Evolutionary conservation across 2,113 vertebrate genomes (phyloP), one percentile per base, ranked within the genome.

Genomic region (Grus americana): DNA sequence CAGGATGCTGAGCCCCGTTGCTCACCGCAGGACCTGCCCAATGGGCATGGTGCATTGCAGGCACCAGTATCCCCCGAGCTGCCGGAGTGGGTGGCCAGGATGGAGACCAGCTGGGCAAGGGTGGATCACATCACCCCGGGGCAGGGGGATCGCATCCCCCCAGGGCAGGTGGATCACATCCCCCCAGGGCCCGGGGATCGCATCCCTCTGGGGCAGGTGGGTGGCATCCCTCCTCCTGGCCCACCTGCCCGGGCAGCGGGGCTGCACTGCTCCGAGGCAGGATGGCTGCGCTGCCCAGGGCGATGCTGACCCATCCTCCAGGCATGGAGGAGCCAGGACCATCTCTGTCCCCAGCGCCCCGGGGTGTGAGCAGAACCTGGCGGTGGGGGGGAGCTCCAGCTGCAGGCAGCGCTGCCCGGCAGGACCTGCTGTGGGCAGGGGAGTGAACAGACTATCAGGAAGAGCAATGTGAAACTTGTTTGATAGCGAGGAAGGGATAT

Each of bases 201-300:
- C 55, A 32, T 32, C 55, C 55, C 55, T 10, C 27, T 10, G 11
- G 55, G 9, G 30, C 55, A 57, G 16, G 30, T 4, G 6, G 55
- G 20, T 54, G 24, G 2, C 52, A 54, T 27, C 52, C 13, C 55
- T 84, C n/a, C 73, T 86, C 66, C 27, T 21, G 27, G 15, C 32
- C 50, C 17, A 6, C 32, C 30, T 0, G 1, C 30, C 34, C 0
- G 0, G 24, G 11, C 29, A 47, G 40, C 2, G 0, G 40, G 62
- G 30, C 40, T 42, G 55, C 12, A 8, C 38, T 40, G 11, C 29
- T 42, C 55, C 5, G 2, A 20, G 23, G 10, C 16, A 57, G 72
- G 40, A 10, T 2, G 3, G 6, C 62, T 67, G 46, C 12, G 6
- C 19, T 38, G 52, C 42, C 27, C 13, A 2, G 22, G 30, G 73